A percentile compares a stretch with the other conserved stretches of the same genome.
Conservation (phyloP, 2,888 invertebrate genomes). For the Apamea monoglypha region DNA sequence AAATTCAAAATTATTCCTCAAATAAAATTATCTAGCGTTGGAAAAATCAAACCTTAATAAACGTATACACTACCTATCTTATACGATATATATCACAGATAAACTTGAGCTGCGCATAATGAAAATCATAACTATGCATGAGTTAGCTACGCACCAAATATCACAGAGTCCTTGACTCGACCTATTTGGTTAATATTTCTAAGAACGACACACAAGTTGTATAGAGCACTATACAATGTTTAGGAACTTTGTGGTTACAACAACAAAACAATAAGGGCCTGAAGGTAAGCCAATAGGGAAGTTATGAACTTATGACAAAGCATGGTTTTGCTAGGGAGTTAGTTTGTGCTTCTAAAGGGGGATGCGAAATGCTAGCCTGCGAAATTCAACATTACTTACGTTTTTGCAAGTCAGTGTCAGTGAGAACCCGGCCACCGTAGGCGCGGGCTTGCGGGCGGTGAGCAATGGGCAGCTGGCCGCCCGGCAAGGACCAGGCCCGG, state of each 20-base stretch:
- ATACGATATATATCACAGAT: constrained; percentile 2
- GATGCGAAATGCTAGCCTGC: too few relatives aligned
- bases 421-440: too few relatives aligned
- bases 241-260: constrained; percentile 24
- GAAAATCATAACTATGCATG: constrained; percentile 33
- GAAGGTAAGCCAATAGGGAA: constrained; percentile 22
- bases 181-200: constrained; percentile 3
- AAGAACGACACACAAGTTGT: not conserved
- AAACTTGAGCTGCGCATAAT: constrained; percentile 4
- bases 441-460: too few relatives aligned
- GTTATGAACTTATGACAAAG: constrained; percentile 30
- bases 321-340: not conserved
- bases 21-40: too few relatives aligned
- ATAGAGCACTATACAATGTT: not conserved
- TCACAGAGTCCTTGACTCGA: constrained; percentile 10
- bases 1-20: too few relatives aligned
- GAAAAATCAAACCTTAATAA: too few relatives aligned
- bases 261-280: constrained; percentile 32
- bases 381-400: too few relatives aligned
- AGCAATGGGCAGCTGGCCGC: too few relatives aligned
- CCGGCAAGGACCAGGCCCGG: too few relatives aligned
- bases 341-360: not conserved
- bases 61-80: too few relatives aligned
- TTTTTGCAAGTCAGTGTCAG: too few relatives aligned
- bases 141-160: not conserved